Evolutionary conservation across 1,140 invertebrate species (phyloP), one percentile per base, ranked within the genome.

Genomic region (Melitaea cinxia): DNA sequence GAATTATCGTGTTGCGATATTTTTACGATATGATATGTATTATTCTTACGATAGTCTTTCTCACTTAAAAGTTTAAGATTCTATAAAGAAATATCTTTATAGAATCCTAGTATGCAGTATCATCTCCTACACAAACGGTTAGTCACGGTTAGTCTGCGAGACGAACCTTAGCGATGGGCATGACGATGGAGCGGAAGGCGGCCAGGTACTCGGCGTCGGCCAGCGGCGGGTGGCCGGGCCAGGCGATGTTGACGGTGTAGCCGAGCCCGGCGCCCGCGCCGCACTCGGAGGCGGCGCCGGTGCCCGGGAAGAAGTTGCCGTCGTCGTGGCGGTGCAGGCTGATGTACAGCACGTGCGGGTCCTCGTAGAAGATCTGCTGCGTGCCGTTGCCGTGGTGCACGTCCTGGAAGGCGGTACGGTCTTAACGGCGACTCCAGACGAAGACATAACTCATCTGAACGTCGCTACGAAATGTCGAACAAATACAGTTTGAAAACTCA

Each of bases 371-470:
- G 91, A 98, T 97, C 85, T 99, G 97, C 91, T 99, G 99, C 19
- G 98, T 99, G 47, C 98, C 99, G 92, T 99, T 99, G 12, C 99
- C 99, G 92, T 99, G 99, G 91, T 99, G 99, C 55, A 99, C 98
- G 92, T 99, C 99, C 96, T 97, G 82, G 19, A 17, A 30, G 33
- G 17, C 6, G 23, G 26, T 1, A 17, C 15, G 15, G 6, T 17
- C 4, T 42, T 10, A 6, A 33, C 24, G 2, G 24, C 24, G 24
- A 26, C 12, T 7, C 12, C 2, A 26, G 24, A 26, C 24, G 24
- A 26, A 6, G 24, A 26, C 6, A 26, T 26, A 26, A n/a, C n/a
- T n/a, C n/a, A n/a, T n/a, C n/a, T n/a, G n/a, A n/a, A n/a, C n/a
- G n/a, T n/a, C n/a, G n/a, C n/a, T n/a, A n/a, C n/a, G n/a, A n/a